Base-by-base conservation (phyloP, 1,140 invertebrate species). In the Diabrotica undecimpunctata region DNA sequence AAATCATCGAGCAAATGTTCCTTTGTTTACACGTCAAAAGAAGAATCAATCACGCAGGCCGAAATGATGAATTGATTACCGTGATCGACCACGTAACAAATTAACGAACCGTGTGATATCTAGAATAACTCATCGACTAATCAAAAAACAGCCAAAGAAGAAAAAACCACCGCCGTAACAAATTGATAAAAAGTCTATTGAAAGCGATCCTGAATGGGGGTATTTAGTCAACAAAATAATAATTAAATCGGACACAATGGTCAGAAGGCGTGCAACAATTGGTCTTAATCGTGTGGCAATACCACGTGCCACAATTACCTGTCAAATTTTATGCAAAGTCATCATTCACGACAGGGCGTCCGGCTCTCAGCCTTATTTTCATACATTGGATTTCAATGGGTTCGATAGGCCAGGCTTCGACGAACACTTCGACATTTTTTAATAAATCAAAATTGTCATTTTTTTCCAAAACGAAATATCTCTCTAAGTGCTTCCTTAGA, bases 221-320 rank as follows among this genome's bases (percentile, higher is more conserved):
- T 46, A 46, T 46, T 46, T 46, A 46, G 41, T 46, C 41, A 46
- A 46, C 41, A 46, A 46, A 46, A 46, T 46, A 46, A 46, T 46
- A 46, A 46, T 46, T 46, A 46, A 46, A 46, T 46, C 41, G 72
- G 68, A 72, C 62, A 74, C 72, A 74, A 74, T 74, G 65, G 70
- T 64, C 64, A 54, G 68, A 65, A 66, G 72, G 71, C 71, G 72
- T 70, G 53, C 62, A 50, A 64, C 64, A 68, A 68, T 67, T 67
- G 66, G 66, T 63, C 53, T 51, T 70, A 66, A 53, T 50, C 63
- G 59, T 55, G 39, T 62, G 52, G 66, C 62, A 55, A 58, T 66
- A 58, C 70, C 41, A 72, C 70, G 70, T 69, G 70, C 70, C 68
- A 56, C 60, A 60, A 63, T 63, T 67, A 67, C 66, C 66, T 67